Conservation (phyloP, 64 coral and sea anemone genomes). For the Montipora efflorescens region DNA sequence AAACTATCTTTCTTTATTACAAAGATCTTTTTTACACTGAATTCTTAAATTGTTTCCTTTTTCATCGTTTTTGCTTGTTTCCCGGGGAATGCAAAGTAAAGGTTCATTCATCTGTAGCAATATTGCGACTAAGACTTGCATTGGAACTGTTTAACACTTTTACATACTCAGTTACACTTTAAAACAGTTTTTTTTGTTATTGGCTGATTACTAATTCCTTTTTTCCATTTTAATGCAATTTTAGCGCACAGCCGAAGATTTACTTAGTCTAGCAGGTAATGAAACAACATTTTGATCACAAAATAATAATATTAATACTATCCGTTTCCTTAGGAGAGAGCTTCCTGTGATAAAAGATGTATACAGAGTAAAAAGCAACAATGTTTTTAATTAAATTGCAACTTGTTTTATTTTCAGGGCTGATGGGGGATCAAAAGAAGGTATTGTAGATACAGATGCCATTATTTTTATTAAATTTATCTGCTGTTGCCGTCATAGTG, state of each 20-base stretch:
- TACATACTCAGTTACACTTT: no score
- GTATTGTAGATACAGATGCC: slow-evolving; percentile 28
- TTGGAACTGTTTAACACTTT: no score
- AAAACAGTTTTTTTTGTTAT: no score
- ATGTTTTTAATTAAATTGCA: not conserved
- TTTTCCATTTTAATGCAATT: not conserved
- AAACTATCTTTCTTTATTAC: not conserved
- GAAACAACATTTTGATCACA: no score
- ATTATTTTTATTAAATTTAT: not conserved
- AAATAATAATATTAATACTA: no score
- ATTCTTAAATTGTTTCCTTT: not conserved
- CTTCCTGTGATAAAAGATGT: no score
- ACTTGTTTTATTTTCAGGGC: slow-evolving; percentile 38
- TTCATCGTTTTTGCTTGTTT: not conserved
- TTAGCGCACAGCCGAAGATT: slow-evolving; percentile 56
- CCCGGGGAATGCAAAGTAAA: not conserved
- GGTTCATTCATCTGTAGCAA: no score
- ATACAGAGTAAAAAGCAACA: not conserved
- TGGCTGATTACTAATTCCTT: not conserved
- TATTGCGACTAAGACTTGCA: no score
- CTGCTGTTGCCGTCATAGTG: not conserved
- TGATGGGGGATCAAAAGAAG: slow-evolving; percentile 75
- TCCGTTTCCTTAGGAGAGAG: no score
- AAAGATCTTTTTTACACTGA: no score
- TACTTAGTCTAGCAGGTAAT: slow-evolving; percentile 50